Percentiles rank a stretch among this genome's conserved stretches.
These are phyloP conservation scores for Andrena chrysosceles DNA, from an alignment of 2,888 invertebrate genomes.

Conservation along the genomic window DNA sequence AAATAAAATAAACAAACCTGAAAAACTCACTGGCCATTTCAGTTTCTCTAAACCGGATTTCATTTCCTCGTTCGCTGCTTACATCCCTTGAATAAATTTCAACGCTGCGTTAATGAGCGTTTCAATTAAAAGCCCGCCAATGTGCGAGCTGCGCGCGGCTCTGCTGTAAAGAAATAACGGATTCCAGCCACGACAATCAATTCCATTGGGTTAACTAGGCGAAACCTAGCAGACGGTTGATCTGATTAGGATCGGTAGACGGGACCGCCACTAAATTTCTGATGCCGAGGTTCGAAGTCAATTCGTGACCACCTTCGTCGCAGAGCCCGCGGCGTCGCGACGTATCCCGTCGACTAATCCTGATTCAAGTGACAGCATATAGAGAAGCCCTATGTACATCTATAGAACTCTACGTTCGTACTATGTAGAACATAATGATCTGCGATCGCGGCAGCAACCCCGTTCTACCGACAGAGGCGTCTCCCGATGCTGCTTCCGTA, in stretches of 20 bases:
- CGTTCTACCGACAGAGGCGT: not conserved
- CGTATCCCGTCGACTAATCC: constrained; percentile 74
- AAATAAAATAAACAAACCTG: not conserved
- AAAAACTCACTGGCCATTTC: not conserved
- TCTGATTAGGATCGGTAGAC: constrained; percentile 55
- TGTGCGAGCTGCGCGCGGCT: not conserved
- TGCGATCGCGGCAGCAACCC: constrained; percentile 65
- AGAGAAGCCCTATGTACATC: constrained; percentile 79
- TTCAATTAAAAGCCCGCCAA: not conserved
- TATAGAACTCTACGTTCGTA: constrained; percentile 61
- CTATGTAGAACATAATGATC: constrained; percentile 68
- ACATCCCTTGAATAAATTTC: not conserved
- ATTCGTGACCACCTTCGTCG: constrained; percentile 58
- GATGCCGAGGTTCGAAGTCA: constrained; percentile 62
- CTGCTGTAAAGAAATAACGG: constrained; percentile 36
- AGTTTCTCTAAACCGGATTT: not conserved
- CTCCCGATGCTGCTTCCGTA: not conserved
- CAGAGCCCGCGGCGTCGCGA: constrained; percentile 41
- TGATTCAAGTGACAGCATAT: constrained; percentile 81
- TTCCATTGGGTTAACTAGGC: constrained; percentile 47
- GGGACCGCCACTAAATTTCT: constrained; percentile 63
- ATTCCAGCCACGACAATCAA: constrained; percentile 56
- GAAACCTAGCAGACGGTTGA: constrained; percentile 51
- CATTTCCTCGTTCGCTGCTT: not conserved
- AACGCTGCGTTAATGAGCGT: no score